Evolutionary conservation across 2,797 vertebrate genomes (phyloP).

Genomic region (Arctocebus calabarensis): DNA sequence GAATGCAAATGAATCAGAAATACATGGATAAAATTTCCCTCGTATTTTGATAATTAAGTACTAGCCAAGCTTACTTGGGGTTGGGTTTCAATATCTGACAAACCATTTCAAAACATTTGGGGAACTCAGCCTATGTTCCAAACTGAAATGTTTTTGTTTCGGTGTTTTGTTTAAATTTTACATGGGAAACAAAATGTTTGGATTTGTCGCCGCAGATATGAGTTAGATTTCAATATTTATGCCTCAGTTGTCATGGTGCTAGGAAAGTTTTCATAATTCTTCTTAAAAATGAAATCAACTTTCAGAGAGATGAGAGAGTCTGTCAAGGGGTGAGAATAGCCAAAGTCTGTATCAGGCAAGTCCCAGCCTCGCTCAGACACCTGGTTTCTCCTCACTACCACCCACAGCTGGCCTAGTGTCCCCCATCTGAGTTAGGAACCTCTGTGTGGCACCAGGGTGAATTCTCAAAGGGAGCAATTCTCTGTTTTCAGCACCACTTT

Average conservation of each 20-base stretch:
- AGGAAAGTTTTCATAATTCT: constrained; percentile 20
- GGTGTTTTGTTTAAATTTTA: constrained; percentile 69
- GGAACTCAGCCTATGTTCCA: constrained; percentile 44
- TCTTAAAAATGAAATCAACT: constrained; percentile 24
- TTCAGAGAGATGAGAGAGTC: constrained; percentile 30
- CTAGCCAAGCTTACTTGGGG: constrained; percentile 9
- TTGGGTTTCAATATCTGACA: constrained; percentile 51
- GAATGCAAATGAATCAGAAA: constrained; percentile 59
- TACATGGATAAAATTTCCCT: constrained; percentile 55
- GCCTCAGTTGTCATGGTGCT: constrained; percentile 35
- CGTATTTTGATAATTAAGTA: constrained; percentile 73
- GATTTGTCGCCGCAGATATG: constrained; percentile 31
- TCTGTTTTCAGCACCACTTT: background rate
- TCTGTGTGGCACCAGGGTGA: background rate
- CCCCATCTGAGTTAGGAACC: background rate
- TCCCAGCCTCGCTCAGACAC: background rate
- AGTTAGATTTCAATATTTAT: constrained; percentile 53
- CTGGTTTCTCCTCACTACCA: fast-evolving
- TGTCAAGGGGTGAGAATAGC: background rate
- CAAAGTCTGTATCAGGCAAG: background rate
- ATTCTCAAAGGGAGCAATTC: background rate
- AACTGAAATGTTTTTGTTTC: constrained; percentile 61
- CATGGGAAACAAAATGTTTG: constrained; percentile 45
- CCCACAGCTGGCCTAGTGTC: no score
- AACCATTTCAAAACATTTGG: constrained; percentile 63